phyloP scores from a whole-genome alignment of 2,888 invertebrate genomes.

The Drosophila rubida region DNA sequence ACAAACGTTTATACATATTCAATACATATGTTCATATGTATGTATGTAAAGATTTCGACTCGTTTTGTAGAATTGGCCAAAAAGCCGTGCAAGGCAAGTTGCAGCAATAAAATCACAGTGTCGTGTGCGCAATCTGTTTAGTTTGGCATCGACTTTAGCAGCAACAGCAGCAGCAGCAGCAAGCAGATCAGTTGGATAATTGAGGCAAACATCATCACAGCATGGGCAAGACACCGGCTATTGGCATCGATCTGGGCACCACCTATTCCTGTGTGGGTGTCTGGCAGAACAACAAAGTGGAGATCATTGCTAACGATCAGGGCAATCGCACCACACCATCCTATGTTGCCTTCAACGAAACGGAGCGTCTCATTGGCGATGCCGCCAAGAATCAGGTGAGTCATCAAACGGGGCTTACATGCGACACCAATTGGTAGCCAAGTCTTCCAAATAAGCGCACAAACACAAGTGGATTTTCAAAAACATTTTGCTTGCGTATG shows the following conservation, averaged over 20 bases:
- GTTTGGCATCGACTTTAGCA: constrained; percentile 35
- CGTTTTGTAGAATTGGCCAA: constrained; percentile 40
- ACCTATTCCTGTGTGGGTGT: constrained; percentile 95
- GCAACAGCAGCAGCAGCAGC: constrained; percentile 29
- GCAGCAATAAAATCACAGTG: constrained; percentile 53
- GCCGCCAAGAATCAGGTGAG: constrained; percentile 93
- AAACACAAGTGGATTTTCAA: background rate
- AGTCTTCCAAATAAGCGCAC: constrained; percentile 41
- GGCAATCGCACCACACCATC: constrained; percentile 95
- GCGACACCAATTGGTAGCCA: constrained; percentile 21
- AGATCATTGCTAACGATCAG: constrained; percentile 95
- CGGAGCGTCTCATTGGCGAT: constrained; percentile 93
- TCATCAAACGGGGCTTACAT: constrained; percentile 11
- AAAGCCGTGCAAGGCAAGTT: constrained; percentile 32
- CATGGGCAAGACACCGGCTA: constrained; percentile 86
- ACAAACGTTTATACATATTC: constrained; percentile 4
- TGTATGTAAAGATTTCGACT: constrained; percentile 14
- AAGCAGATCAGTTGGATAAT: constrained; percentile 9
- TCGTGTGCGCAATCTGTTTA: constrained; percentile 34
- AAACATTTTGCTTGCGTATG: background rate
- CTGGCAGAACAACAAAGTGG: constrained; percentile 93
- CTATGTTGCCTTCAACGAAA: constrained; percentile 94
- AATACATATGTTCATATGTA: background rate
- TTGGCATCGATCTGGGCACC: constrained; percentile 94
- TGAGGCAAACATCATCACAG: constrained; percentile 22